Base-by-base conservation (phyloP, 1,140 invertebrate species). In the Charaxes varanes region DNA sequence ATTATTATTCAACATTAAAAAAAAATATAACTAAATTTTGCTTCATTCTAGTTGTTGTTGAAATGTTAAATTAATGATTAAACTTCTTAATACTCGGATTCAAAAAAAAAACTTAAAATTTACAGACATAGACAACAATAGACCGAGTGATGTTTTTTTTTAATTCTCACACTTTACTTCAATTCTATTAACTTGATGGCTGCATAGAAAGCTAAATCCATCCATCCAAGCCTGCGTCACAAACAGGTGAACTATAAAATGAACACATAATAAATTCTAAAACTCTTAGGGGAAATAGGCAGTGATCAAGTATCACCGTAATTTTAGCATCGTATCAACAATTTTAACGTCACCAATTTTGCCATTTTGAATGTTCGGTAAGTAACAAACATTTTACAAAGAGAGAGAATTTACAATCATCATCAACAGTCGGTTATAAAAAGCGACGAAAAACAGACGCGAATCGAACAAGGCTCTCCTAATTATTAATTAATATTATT, bases 401-500 rank as follows among this genome's bases (percentile, higher is more conserved):
- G 52, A 48, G 53, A 56, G 62, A 61, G 53, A 69, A 44, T 57
- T 48, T 49, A 55, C 47, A 55, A 61, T 66, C 21, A 53, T 64
- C 41, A 72, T 74, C 68, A 57, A 54, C 41, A 61, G n/a, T n/a
- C 54, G 49, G 67, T 61, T 23, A 26, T 26, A 71, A 78, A 56
- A 78, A 78, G 77, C 77, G 58, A 72, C 57, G n/a, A 59, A 68
- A 70, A 76, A 73, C 53, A 37, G 17, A 64, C 62, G 65, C 69
- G 59, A 65, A 60, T 72, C 62, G 67, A 71, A 78, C 70, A 66
- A 74, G 66, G 71, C 69, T 68, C 56, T 54, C 55, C 64, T 71
- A 77, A 55, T 42, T 59, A 69, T 67, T 67, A 63, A 69, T 71
- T 61, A 69, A 30, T 30, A 21, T 40, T 34, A 34, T 19, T 36